phyloP scores from a whole-genome alignment of 1,140 invertebrate genomes.

The Papilio glaucus region DNA sequence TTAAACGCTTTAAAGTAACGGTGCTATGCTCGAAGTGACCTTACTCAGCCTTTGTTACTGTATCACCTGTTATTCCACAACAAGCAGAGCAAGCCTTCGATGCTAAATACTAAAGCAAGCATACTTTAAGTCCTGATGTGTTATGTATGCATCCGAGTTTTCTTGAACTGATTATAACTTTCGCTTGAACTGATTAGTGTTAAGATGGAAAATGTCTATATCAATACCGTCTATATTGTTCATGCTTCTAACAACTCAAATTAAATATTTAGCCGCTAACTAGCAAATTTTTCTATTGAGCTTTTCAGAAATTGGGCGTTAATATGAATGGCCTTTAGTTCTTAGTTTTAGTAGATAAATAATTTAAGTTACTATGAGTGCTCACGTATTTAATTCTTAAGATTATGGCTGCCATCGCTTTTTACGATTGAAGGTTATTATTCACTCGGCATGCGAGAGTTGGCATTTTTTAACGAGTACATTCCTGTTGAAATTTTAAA shows the following conservation, averaged over 20 bases:
- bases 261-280: no score
- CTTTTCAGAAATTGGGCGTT: no score
- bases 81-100: not conserved
- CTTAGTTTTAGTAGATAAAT: no score
- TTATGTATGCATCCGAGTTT: not conserved
- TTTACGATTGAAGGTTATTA: slow-evolving; percentile 19
- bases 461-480: slow-evolving; percentile 20
- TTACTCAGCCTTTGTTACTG: slow-evolving; percentile 13
- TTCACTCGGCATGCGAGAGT: not conserved
- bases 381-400: not conserved
- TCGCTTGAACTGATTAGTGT: no score
- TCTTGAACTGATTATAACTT: no score
- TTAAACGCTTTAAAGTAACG: slow-evolving; percentile 20
- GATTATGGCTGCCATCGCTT: not conserved
- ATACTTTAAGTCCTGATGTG: no score
- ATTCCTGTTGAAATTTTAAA: slow-evolving; percentile 36
- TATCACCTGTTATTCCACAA: slow-evolving; percentile 1
- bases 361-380: not conserved
- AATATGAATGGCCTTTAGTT: no score
- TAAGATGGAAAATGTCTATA: no score
- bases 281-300: no score
- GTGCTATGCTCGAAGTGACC: slow-evolving; percentile 14
- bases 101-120: not conserved
- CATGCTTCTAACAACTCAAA: no score
- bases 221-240: no score